Evolutionary conservation across 2,797 vertebrate genomes (phyloP).

Genomic region (Diplodus puntazzo): DNA sequence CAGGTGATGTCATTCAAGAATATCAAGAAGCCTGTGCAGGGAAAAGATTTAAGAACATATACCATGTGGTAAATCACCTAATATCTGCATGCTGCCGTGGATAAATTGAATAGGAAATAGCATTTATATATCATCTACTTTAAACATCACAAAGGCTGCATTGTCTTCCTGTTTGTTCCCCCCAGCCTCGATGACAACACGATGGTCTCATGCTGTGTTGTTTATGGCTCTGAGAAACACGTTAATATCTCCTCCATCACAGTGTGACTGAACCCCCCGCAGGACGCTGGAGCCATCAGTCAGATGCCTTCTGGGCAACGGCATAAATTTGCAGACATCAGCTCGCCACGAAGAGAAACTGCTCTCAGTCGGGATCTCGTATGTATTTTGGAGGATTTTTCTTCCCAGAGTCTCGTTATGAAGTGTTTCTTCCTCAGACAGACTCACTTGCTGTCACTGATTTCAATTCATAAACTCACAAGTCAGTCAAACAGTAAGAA

Average conservation of each 20-base stretch:
- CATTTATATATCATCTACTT: not conserved
- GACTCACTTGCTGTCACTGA: not conserved
- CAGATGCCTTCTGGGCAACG: constrained; percentile 17
- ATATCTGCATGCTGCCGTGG: not conserved
- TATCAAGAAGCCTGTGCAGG: accelerated
- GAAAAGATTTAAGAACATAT: not conserved
- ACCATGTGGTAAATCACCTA: too few species aligned
- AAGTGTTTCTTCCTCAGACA: too few species aligned
- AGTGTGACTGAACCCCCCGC: not conserved
- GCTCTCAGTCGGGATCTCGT: not conserved
- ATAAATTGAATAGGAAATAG: not conserved
- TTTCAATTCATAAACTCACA: not conserved
- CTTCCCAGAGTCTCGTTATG: not conserved
- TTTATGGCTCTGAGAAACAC: constrained; percentile 11
- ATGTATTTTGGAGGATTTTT: not conserved
- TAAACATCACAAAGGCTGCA: not conserved
- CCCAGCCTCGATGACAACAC: not conserved
- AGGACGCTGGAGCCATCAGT: constrained; percentile 13
- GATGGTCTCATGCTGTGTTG: constrained; percentile 5
- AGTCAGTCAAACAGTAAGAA: not conserved
- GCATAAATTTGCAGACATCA: constrained; percentile 37
- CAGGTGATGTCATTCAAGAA: too few species aligned
- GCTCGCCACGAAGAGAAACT: constrained; percentile 12
- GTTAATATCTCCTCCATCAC: constrained; percentile 26
- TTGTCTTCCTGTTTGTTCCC: not conserved